These are phyloP conservation scores for Drosophila helvetica DNA, from an alignment of 2,888 invertebrate genomes.

Conservation along the genomic window DNA sequence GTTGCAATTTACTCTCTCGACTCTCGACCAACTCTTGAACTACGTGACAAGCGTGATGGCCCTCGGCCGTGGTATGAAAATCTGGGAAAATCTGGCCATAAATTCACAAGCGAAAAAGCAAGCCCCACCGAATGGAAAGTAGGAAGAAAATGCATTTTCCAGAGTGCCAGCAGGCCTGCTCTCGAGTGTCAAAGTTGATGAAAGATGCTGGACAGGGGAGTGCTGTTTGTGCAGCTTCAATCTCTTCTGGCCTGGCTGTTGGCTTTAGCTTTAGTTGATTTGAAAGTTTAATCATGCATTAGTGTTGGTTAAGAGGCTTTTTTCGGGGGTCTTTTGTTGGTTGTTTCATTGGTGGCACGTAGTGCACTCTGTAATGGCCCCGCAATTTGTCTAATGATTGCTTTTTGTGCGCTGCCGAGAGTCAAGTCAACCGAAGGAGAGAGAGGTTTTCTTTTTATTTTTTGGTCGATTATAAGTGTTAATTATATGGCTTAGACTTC, in stretches of 20 bases:
- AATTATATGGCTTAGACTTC: constrained; percentile 46
- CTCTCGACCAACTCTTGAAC: constrained; percentile 33
- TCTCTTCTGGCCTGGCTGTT: constrained; percentile 36
- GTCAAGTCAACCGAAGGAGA: constrained; percentile 3
- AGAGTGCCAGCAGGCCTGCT: constrained; percentile 28
- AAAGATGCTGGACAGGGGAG: constrained; percentile 37
- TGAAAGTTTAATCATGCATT: constrained; percentile 62
- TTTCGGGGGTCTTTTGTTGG: constrained; percentile 41
- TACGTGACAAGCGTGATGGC: constrained; percentile 63
- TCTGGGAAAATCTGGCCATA: constrained; percentile 48
- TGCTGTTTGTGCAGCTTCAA: constrained; percentile 7
- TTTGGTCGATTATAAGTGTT: constrained; percentile 49
- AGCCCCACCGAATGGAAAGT: constrained; percentile 46
- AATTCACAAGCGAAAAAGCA: constrained; percentile 36
- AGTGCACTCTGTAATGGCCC: constrained; percentile 44
- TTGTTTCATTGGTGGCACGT: constrained; percentile 39
- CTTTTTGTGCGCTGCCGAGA: constrained; percentile 46
- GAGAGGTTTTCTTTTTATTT: constrained; percentile 23
- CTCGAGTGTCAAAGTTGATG: constrained; percentile 60
- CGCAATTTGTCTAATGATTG: constrained; percentile 59
- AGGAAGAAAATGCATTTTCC: constrained; percentile 34
- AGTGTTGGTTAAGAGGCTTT: constrained; percentile 51
- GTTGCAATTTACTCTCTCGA: constrained; percentile 44
- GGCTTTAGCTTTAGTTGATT: constrained; percentile 53
- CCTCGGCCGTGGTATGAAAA: constrained; percentile 30